These are phyloP conservation scores for Mormoops blainvillei DNA, from an alignment of 2,113 vertebrate species.

Conservation along the genomic window DNA sequence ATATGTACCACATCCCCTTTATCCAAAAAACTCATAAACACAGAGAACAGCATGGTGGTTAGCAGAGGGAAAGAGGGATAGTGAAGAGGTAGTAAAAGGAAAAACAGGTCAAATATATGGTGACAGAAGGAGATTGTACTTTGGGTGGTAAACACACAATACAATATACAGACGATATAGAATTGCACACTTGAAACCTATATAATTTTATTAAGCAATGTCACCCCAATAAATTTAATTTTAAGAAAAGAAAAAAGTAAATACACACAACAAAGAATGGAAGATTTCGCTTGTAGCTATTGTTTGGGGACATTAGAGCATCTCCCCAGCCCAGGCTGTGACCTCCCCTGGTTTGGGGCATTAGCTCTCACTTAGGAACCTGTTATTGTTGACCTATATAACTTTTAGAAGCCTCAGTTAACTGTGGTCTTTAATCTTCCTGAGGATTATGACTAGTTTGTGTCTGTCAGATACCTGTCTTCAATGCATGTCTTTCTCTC, in stretches of 20 bases:
- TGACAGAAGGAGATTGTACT: no score
- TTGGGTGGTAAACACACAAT: no score
- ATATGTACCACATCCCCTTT: no score
- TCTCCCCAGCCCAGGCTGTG: neutral
- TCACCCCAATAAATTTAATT: neutral
- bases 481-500: neutral
- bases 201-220: no score
- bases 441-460: neutral
- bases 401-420: neutral
- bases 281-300: neutral
- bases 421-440: neutral
- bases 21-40: no score
- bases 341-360: neutral
- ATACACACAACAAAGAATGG: neutral
- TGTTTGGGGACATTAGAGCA: neutral
- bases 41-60: no score
- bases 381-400: neutral
- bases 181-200: no score
- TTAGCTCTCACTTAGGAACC: neutral
- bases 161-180: no score
- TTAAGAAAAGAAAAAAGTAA: neutral
- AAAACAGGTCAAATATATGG: no score
- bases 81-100: no score
- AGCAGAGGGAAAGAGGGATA: no score
- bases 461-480: neutral